phyloP scores from a whole-genome alignment of 2,888 invertebrate species.

The Drosophila fulvimacula region DNA sequence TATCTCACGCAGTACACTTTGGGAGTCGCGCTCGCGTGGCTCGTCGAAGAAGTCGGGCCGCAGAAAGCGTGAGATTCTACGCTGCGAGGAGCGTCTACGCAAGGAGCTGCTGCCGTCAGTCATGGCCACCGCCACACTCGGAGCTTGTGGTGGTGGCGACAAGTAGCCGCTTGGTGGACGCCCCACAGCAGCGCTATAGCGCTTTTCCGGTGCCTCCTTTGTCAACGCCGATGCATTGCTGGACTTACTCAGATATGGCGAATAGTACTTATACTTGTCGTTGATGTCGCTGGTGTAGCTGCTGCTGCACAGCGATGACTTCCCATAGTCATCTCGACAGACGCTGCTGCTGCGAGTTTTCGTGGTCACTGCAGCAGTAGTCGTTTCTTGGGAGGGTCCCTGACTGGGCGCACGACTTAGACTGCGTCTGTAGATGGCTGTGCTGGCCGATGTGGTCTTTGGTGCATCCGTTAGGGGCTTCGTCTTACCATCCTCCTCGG shows the following conservation, averaged over 20 bases:
- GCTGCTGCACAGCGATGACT: constrained; percentile 75
- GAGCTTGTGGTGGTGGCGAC: constrained; percentile 64
- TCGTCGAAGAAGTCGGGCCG: constrained; percentile 91
- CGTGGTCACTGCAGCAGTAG: background rate
- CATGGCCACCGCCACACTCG: constrained; percentile 37
- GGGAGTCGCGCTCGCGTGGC: constrained; percentile 88
- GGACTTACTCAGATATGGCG: constrained; percentile 81
- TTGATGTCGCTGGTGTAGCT: constrained; percentile 82
- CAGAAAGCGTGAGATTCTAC: constrained; percentile 90
- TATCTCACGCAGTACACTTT: constrained; percentile 89
- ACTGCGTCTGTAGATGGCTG: constrained; percentile 61
- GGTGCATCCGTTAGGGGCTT: constrained; percentile 58
- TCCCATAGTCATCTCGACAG: constrained; percentile 78
- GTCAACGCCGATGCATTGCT: constrained; percentile 45
- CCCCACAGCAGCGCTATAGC: constrained; percentile 71
- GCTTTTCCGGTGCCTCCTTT: constrained; percentile 72
- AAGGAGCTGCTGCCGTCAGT: constrained; percentile 71
- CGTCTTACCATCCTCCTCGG: constrained; percentile 29
- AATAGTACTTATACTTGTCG: constrained; percentile 84
- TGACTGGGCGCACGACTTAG: constrained; percentile 67
- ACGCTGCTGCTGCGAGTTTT: constrained; percentile 79
- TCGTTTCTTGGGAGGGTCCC: constrained; percentile 26
- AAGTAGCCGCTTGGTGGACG: constrained; percentile 82
- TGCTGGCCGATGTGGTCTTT: constrained; percentile 64
- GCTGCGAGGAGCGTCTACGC: constrained; percentile 85